These are phyloP conservation scores for Macheiramphus alcinus DNA, from an alignment of 2,113 vertebrate genomes.

Conservation along the genomic window DNA sequence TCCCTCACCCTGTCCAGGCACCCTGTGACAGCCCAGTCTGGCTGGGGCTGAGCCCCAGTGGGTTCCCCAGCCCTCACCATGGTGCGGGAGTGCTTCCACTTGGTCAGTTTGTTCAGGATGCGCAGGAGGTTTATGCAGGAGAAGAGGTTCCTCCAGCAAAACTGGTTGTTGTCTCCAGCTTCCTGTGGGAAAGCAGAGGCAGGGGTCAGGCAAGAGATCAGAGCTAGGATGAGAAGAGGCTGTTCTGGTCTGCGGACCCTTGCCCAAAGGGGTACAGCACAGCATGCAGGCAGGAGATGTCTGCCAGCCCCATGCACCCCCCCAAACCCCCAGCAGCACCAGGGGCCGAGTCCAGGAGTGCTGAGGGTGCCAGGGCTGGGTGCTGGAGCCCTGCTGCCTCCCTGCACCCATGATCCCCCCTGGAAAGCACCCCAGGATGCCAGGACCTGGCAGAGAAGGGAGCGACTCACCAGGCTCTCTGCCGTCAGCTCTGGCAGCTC, in stretches of 20 bases:
- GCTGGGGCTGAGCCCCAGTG: neutral
- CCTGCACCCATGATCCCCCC: neutral
- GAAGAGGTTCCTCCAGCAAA: conserved; percentile 98
- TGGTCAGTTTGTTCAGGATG: conserved; percentile 97
- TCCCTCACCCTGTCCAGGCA: too few relatives aligned
- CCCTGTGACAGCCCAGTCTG: rapidly evolving
- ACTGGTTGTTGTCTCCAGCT: conserved; percentile 97
- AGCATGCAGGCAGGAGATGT: rapidly evolving
- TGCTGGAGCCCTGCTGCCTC: neutral
- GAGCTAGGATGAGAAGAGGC: neutral
- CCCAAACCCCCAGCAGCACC: neutral
- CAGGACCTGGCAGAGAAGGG: neutral
- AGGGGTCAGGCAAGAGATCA: neutral
- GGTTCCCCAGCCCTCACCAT: conserved; percentile 77
- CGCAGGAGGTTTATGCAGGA: conserved; percentile 97
- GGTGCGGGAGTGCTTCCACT: conserved; percentile 98
- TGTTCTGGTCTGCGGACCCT: neutral
- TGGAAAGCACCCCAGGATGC: rapidly evolving
- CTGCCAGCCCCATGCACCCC: neutral
- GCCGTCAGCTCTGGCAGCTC: conserved; percentile 96
- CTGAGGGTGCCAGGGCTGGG: neutral
- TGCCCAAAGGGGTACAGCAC: too few relatives aligned
- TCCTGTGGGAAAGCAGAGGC: conserved; percentile 75
- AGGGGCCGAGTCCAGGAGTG: rapidly evolving
- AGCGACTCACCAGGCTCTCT: conserved; percentile 87